Percentiles rank a stretch among this genome's conserved stretches.
These are phyloP conservation scores for Platichthys stellatus DNA, from an alignment of 2,113 vertebrate genomes.

Conservation along the genomic window DNA sequence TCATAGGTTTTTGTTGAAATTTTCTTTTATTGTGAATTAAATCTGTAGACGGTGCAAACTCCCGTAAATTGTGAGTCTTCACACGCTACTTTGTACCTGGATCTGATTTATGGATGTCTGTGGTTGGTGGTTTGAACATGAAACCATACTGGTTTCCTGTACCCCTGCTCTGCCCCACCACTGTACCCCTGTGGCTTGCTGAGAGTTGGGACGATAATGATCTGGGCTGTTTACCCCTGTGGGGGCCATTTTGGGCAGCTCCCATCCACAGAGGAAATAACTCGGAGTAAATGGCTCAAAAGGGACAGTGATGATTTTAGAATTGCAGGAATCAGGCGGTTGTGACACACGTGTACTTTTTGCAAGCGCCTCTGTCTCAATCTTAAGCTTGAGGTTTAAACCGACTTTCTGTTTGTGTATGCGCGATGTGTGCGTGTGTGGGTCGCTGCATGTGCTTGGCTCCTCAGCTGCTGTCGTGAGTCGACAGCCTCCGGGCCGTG, in stretches of 20 bases:
- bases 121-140: slow-evolving; percentile 51
- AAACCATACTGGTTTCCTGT: slow-evolving; percentile 60
- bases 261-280: slow-evolving; percentile 56
- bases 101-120: slow-evolving; percentile 31
- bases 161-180: slow-evolving; percentile 29
- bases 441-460: neutral
- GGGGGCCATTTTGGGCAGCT: slow-evolving; percentile 52
- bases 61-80: neutral
- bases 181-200: slow-evolving; percentile 38
- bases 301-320: slow-evolving; percentile 10
- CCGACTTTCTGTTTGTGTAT: neutral
- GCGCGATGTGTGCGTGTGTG: neutral
- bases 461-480: slow-evolving; percentile 6
- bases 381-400: neutral
- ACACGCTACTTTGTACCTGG: slow-evolving; percentile 31
- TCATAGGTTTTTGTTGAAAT: neutral
- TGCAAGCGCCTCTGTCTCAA: slow-evolving; percentile 19
- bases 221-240: slow-evolving; percentile 54
- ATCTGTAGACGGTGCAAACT: neutral
- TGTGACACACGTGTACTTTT: neutral
- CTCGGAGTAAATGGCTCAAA: slow-evolving; percentile 28
- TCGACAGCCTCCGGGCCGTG: slow-evolving; percentile 15
- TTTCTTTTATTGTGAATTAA: too few species aligned
- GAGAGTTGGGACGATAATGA: slow-evolving; percentile 50
- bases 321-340: slow-evolving; percentile 11